Base-by-base conservation (phyloP, 2,888 invertebrate species). In the Drosophila tanythrix region DNA sequence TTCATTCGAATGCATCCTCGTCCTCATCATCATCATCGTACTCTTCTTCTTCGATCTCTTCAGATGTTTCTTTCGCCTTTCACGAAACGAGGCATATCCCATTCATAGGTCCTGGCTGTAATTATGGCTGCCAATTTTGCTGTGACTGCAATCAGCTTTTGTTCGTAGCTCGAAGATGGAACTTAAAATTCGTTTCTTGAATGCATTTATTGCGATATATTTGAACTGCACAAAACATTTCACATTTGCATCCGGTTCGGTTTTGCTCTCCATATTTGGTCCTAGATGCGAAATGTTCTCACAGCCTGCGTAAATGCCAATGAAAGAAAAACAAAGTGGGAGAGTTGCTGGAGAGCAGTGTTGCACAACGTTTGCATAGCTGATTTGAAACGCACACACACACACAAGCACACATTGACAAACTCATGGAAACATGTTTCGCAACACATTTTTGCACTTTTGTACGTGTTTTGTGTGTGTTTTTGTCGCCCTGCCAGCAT, bases 371-470 rank as follows among this genome's bases (percentile, higher is more conserved):
- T 2, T n/a, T 27, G n/a, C 46, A 29, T 25, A 51, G 25, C 46
- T 46, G 46, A 46, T 46, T 46, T 46, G 15, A 25, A 15, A 25
- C 8, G 15, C 15, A 52, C 13, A 6, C 18, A 55, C 11, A 27
- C 55, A 33, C 21, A 40, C 10, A 21, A 15, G 10, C 3, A 6
- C 55, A 35, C 3, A 10, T 8, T 11, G 15, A 5, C 35, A 11
- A 35, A 11, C 18, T 18, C 35, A n/a, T 21, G 6, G 50, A 15
- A 8, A 46, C 18, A 25, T 55, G 55, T 35, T 68, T 38, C 35
- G 40, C 56, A 68, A 51, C 68, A 50, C 50, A n/a, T 25, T 69
- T 52, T 40, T 57, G n/a, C 36, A 43, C 21, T 52, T 52, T 52
- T 25, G 43, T 29, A 36, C 46, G 25, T 46, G 50, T 33, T 64